Evolutionary conservation across 2,113 vertebrate genomes (phyloP).

Genomic region (Sapayoa aenigma): DNA sequence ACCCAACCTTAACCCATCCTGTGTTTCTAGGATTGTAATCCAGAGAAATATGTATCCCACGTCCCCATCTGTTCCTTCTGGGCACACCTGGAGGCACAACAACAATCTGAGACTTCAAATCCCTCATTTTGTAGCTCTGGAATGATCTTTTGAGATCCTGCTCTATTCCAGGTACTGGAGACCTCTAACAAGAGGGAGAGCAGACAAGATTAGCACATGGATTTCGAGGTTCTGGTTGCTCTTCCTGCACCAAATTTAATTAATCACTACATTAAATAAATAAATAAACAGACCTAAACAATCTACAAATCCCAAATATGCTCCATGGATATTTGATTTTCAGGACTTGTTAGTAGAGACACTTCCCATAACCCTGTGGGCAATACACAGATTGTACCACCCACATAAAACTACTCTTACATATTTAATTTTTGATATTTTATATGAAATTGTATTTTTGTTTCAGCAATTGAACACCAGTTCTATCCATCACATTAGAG

Average conservation of each 20-base stretch:
- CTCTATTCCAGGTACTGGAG: background rate
- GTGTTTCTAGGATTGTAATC: background rate
- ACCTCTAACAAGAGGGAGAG: too few species aligned
- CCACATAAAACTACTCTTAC: background rate
- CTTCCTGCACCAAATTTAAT: background rate
- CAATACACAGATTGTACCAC: too few species aligned
- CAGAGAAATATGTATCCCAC: too few species aligned
- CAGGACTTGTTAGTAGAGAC: background rate
- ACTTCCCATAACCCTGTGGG: background rate
- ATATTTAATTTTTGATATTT: background rate
- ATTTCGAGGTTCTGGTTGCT: background rate
- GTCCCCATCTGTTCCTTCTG: background rate
- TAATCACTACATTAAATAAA: background rate
- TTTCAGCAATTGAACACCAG: background rate
- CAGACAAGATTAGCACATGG: too few species aligned
- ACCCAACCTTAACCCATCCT: background rate
- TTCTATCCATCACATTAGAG: background rate
- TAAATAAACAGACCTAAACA: background rate
- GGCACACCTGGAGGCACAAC: background rate
- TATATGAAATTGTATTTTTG: background rate
- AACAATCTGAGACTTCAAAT: background rate
- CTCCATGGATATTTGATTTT: background rate
- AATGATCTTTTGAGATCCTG: background rate
- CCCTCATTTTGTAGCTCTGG: accelerated
- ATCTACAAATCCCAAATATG: accelerated